These are phyloP conservation scores for Climacteris rufus DNA, from an alignment of 2,113 vertebrate species.

Conservation along the genomic window DNA sequence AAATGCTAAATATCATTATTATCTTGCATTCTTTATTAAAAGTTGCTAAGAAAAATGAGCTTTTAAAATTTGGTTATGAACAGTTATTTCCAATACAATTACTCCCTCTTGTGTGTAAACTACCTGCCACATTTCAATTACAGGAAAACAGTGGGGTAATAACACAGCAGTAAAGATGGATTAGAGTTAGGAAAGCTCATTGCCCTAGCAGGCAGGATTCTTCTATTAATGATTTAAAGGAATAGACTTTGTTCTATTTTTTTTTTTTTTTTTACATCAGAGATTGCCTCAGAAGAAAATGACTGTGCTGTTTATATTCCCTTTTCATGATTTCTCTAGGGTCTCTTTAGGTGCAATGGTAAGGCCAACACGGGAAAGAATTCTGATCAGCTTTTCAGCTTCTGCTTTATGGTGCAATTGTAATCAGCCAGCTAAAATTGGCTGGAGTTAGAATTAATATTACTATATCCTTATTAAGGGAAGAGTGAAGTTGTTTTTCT, in stretches of 20 bases:
- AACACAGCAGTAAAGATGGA: conserved; percentile 38
- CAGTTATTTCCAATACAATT: conserved; percentile 66
- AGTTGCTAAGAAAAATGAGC: conserved; percentile 59
- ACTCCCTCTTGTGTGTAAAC: conserved; percentile 66
- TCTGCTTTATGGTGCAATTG: background rate
- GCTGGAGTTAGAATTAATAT: conserved; percentile 4
- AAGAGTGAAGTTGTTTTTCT: background rate
- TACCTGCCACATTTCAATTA: conserved; percentile 72
- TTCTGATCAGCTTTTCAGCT: background rate
- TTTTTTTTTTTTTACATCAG: background rate
- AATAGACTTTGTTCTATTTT: background rate
- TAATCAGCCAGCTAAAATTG: background rate
- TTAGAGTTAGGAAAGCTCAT: conserved; percentile 24
- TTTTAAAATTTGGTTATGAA: conserved; percentile 63
- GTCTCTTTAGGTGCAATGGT: background rate
- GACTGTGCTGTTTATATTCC: background rate
- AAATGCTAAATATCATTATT: conserved; percentile 38
- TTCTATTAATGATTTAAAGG: conserved; percentile 44
- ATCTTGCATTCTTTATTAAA: conserved; percentile 60
- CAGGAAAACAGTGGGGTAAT: conserved; percentile 36
- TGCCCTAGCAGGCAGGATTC: conserved; percentile 18
- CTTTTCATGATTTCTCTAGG: background rate
- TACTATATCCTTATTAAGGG: background rate
- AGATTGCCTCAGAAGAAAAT: background rate
- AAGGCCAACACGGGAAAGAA: background rate